Base-by-base conservation (phyloP, 2,113 vertebrate species). In the Solenodon paradoxus region DNA sequence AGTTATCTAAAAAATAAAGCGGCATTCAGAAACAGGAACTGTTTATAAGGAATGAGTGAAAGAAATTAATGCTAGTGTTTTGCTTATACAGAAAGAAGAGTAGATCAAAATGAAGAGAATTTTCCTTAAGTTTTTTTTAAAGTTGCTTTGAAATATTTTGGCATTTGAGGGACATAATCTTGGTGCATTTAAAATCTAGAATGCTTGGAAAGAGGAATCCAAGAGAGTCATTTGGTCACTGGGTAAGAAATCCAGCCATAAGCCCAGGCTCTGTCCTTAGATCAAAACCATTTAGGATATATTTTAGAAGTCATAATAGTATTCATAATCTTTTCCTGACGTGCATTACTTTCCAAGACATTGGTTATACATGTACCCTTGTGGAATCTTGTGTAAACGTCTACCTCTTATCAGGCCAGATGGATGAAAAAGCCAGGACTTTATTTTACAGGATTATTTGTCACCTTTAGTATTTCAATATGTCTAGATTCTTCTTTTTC, bases 1-100 rank as follows among this genome's bases (percentile, higher is more conserved):
- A 63, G 57, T 86, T 92, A 92, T 90, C 59, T 84, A 28, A 45
- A 93, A 78, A 66, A 59, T 59, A 80, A 55, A 83, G 45, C 90
- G 55, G n/a, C 77, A 35, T 80, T 90, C 85, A 81, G 78, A 94
- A 85, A 77, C 74, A 55, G 59, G 63, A 92, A 53, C 12, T 42
- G n/a, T 2, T 35, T 7, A 28, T 55, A 32, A 88, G 88, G 69
- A 85, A 90, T 13, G 35, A 80, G 16, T 24, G 26, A 42, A 82
- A 55, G 24, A 55, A 81, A 78, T 63, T 20, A 61, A 84, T 17
- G 53, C 75, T 75, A 32, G 68, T 8, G n/a, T 80, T 90, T 81
- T 63, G 72, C 35, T 75, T 90, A 55, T 72, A 35, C n/a, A 77
- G 68, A 86, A 42, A 84, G 40, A 71, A 88, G 61, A 16, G 30